A percentile compares a stretch with the other conserved stretches of the same genome.
Conservation (phyloP, 2,888 invertebrate genomes). For the Nephrotoma flavescens region DNA sequence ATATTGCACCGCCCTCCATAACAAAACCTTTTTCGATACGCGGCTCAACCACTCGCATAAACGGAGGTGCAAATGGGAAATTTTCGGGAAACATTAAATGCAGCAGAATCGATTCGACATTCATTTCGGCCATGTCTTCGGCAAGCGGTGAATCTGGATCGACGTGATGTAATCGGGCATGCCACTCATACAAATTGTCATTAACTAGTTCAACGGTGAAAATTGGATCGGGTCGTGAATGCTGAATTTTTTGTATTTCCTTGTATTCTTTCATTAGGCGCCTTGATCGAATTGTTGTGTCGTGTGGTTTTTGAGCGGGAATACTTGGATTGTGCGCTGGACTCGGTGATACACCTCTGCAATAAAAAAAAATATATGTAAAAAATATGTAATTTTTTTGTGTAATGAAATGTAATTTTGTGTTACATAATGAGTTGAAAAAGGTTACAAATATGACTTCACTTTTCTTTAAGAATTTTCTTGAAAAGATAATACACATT, state of each 20-base stretch:
- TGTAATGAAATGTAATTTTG: too few relatives aligned
- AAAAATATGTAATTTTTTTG: background rate
- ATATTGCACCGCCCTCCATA: conserved; percentile 82
- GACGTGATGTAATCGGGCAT: conserved; percentile 63
- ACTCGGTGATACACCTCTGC: conserved; percentile 28
- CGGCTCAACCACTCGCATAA: conserved; percentile 67
- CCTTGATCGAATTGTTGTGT: conserved; percentile 53
- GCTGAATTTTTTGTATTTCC: conserved; percentile 61
- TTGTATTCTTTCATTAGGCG: conserved; percentile 75
- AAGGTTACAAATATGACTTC: too few relatives aligned
- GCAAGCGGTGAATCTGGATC: conserved; percentile 74
- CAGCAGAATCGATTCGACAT: conserved; percentile 57
- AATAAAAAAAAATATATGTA: background rate
- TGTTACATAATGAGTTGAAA: too few relatives aligned
- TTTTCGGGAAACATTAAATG: conserved; percentile 76
- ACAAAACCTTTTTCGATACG: conserved; percentile 73
- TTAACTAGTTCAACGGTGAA: conserved; percentile 73
- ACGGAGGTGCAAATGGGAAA: conserved; percentile 79
- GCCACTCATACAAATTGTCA: conserved; percentile 80
- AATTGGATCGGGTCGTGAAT: conserved; percentile 50
- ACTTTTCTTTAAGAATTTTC: too few relatives aligned
- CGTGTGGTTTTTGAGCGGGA: conserved; percentile 37
- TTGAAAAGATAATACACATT: too few relatives aligned
- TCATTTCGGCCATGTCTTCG: conserved; percentile 64
- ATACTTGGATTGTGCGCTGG: conserved; percentile 35